These are phyloP conservation scores for Hexactinellida sp. DNA, from an alignment of 37 sponge, comb jelly and placozoan species.

Conservation along the genomic window DNA sequence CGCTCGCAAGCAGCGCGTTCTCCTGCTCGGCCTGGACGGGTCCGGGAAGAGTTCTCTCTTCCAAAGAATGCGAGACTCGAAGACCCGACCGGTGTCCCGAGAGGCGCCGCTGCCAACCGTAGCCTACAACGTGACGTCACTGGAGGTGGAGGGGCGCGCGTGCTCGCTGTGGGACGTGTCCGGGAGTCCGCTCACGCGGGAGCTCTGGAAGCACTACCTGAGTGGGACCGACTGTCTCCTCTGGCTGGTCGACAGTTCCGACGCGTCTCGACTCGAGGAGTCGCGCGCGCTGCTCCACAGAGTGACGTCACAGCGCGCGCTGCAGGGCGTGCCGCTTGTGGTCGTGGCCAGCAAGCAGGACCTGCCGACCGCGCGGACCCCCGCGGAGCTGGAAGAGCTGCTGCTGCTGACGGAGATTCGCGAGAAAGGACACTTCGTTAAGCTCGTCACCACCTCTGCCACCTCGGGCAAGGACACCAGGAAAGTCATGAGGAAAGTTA, in stretches of 20 bases:
- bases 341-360: background rate
- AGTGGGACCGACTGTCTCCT: background rate
- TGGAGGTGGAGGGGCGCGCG: background rate
- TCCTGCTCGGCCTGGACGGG: background rate
- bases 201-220: slow-evolving; percentile 1
- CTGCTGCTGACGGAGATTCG: background rate
- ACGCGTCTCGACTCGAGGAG: background rate
- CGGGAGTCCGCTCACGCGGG: background rate
- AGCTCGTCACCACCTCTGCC: background rate
- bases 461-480: background rate
- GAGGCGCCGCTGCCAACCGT: background rate
- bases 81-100: background rate
- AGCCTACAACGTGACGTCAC: slow-evolving; percentile 14
- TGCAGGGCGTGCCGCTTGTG: background rate
- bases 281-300: background rate
- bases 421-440: background rate
- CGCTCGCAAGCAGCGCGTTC: background rate
- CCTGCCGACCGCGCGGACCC: background rate
- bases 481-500: background rate
- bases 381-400: background rate
- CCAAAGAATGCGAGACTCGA: background rate
- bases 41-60: background rate
- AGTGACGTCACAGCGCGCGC: background rate
- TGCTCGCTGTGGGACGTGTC: background rate
- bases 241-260: background rate